Percentiles rank a stretch among this genome's conserved stretches.
phyloP scores from a whole-genome alignment of 2,888 invertebrate species.

The Apamea crenata region DNA sequence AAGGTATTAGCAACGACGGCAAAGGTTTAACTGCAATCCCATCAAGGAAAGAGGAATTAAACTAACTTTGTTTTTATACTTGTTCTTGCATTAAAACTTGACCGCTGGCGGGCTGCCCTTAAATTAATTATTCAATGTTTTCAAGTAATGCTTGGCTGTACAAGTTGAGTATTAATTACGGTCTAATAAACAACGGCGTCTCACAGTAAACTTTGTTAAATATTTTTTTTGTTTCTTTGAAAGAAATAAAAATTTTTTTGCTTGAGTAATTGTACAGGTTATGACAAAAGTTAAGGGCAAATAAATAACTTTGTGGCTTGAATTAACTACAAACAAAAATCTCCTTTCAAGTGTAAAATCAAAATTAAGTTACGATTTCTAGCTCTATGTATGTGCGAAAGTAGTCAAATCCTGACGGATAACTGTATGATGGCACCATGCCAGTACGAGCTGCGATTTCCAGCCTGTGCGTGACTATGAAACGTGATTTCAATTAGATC shows the following conservation, averaged over 20 bases:
- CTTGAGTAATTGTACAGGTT: conserved; percentile 8
- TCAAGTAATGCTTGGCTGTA: conserved; percentile 53
- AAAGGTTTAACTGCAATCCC: conserved; percentile 60
- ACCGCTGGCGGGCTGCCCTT: conserved; percentile 31
- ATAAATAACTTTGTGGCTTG: conserved; percentile 11
- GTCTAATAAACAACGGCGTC: conserved; percentile 57
- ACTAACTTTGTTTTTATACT: conserved; percentile 49
- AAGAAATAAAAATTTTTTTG: conserved; percentile 1
- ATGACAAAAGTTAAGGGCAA: neutral
- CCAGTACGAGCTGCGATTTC: conserved; percentile 23
- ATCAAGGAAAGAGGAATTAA: conserved; percentile 49
- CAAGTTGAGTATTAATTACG: conserved; percentile 60
- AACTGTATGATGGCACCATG: conserved; percentile 8
- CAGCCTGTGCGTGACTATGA: conserved; percentile 25
- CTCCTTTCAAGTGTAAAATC: neutral
- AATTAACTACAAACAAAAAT: neutral
- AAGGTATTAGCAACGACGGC: conserved; percentile 42
- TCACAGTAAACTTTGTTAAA: conserved; percentile 52
- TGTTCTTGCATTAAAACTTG: conserved; percentile 53
- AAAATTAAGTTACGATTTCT: neutral
- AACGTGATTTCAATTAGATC: conserved; percentile 54
- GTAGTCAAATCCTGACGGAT: conserved; percentile 15
- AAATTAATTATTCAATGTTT: conserved; percentile 63
- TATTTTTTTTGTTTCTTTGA: conserved; percentile 37
- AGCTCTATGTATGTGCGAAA: neutral